These are phyloP conservation scores for Diabrotica balteata DNA, from an alignment of 2,888 invertebrate species.

Conservation along the genomic window DNA sequence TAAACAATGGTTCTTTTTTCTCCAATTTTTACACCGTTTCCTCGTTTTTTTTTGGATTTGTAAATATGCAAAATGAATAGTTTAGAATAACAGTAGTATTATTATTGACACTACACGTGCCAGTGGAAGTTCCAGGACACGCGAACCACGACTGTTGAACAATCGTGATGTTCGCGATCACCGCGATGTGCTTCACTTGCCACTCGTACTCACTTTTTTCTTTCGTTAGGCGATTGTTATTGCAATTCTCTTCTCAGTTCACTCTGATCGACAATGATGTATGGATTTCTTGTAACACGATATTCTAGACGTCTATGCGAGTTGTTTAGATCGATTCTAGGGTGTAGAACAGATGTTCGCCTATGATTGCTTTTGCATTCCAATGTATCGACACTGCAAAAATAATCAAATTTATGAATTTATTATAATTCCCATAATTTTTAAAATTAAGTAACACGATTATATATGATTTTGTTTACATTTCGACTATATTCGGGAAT, in stretches of 20 bases:
- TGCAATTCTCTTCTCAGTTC: slow-evolving; percentile 35
- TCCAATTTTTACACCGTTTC: too few species aligned
- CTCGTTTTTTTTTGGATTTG: neutral
- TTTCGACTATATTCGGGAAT: too few species aligned
- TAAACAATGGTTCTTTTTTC: too few species aligned
- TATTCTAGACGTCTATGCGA: too few species aligned
- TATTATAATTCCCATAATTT: too few species aligned
- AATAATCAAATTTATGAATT: too few species aligned
- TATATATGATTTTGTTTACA: too few species aligned
- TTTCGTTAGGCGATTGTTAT: slow-evolving; percentile 39
- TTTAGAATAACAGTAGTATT: slow-evolving; percentile 50
- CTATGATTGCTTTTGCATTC: neutral
- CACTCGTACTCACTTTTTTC: slow-evolving; percentile 17
- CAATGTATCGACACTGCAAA: too few species aligned
- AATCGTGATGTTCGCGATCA: slow-evolving; percentile 49
- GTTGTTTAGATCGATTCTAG: too few species aligned
- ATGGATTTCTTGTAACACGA: slow-evolving; percentile 12
- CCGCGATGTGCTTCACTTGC: slow-evolving; percentile 42
- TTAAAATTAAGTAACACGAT: too few species aligned
- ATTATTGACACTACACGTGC: slow-evolving; percentile 48
- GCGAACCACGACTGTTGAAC: slow-evolving; percentile 54
- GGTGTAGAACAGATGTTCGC: neutral
- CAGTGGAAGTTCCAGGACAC: slow-evolving; percentile 48
- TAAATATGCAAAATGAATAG: slow-evolving; percentile 36
- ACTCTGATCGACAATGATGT: slow-evolving; percentile 37